Conservation (phyloP, 2,888 invertebrate species). For the Polyommatus iphigenia region DNA sequence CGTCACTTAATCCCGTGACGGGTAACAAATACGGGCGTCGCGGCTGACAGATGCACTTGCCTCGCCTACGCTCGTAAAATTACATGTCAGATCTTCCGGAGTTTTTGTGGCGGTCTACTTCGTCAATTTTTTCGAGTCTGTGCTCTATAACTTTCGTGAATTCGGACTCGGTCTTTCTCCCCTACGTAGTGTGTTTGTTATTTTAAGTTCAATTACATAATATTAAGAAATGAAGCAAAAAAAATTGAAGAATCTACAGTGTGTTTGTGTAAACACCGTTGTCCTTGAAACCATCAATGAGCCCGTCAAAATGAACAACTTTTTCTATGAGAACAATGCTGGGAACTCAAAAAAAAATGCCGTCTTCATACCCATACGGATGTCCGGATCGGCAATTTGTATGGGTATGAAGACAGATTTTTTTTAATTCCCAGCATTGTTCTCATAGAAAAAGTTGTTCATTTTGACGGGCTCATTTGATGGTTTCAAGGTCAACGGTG, state of each 20-base stretch:
- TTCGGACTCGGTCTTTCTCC: background rate
- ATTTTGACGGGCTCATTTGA: no score
- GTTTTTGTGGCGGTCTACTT: background rate
- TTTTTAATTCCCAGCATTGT: no score
- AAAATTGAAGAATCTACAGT: background rate
- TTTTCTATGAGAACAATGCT: no score
- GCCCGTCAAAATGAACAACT: no score
- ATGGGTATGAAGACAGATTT: no score
- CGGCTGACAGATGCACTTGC: slow-evolving; percentile 56
- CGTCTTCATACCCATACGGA: no score
- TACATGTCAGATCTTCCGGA: slow-evolving; percentile 28
- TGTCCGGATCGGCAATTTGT: no score
- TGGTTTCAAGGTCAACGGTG: no score
- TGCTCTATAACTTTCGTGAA: background rate
- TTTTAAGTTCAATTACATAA: background rate
- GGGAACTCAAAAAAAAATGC: no score
- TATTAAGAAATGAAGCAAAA: background rate
- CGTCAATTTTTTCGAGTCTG: background rate
- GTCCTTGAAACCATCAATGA: no score
- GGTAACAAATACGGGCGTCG: slow-evolving; percentile 70
- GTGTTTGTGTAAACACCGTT: no score
- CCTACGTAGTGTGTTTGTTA: background rate
- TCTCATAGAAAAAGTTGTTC: no score
- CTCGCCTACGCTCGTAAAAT: slow-evolving; percentile 32
- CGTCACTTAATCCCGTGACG: slow-evolving; percentile 69